Evolutionary conservation across 2,888 invertebrate species (phyloP).

Genomic region (Melanophora roralis): DNA sequence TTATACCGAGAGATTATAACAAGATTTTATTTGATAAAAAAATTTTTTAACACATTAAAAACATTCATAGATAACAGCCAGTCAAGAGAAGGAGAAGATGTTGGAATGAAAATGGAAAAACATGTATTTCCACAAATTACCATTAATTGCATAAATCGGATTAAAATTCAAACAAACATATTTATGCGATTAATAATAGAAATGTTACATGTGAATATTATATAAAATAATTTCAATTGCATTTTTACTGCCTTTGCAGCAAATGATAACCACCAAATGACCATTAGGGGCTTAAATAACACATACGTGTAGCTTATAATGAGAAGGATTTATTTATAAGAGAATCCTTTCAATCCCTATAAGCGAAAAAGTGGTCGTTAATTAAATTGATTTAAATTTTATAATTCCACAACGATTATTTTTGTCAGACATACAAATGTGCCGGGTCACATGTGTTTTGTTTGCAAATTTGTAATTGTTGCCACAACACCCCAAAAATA

Average conservation of each 20-base stretch:
- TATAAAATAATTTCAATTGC: neutral
- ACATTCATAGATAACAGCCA: neutral
- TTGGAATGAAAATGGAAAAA: slow-evolving; percentile 26
- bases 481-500: slow-evolving; percentile 10
- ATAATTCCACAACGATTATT: neutral
- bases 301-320: neutral
- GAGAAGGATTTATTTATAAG: slow-evolving; percentile 13
- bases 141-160: slow-evolving; percentile 74
- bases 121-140: slow-evolving; percentile 63
- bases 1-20: slow-evolving; percentile 44
- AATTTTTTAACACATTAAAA: slow-evolving; percentile 14
- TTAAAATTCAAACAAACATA: too few relatives aligned
- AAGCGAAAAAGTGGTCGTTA: slow-evolving; percentile 3
- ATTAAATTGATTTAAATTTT: slow-evolving; percentile 13
- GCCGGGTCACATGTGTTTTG: slow-evolving; percentile 19
- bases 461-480: slow-evolving; percentile 1
- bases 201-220: slow-evolving; percentile 9
- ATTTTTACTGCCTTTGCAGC: neutral
- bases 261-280: slow-evolving; percentile 33
- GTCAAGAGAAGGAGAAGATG: neutral
- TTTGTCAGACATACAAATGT: slow-evolving; percentile 3
- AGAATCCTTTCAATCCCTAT: slow-evolving; percentile 1
- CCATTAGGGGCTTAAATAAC: slow-evolving; percentile 35
- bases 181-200: slow-evolving; percentile 33
- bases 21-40: slow-evolving; percentile 43